These are phyloP conservation scores for Dufourea novaeangliae DNA, from an alignment of 1,140 invertebrate genomes.

Conservation along the genomic window DNA sequence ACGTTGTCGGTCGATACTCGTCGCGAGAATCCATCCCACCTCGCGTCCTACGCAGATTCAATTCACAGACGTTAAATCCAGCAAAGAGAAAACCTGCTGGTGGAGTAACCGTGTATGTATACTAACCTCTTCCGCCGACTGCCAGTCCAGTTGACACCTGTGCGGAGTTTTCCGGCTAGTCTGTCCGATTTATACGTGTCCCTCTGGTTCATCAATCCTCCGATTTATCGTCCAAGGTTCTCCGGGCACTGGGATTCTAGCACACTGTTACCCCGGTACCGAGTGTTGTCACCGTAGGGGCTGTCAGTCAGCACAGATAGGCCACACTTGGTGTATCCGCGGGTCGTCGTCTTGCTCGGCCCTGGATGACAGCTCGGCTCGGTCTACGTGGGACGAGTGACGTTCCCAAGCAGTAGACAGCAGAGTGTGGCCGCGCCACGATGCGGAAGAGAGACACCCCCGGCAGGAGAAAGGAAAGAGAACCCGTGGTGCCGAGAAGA, in stretches of 20 bases:
- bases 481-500: constrained; percentile 20
- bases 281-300: no score
- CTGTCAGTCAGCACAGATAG: no score
- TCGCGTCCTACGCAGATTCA: constrained; percentile 5
- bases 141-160: no score
- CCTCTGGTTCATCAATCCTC: no score
- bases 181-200: no score
- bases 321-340: constrained; percentile 23
- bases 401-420: no score
- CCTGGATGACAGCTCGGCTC: constrained; percentile 60
- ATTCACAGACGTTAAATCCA: neutral
- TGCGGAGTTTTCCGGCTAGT: no score
- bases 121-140: no score
- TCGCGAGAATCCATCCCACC: neutral
- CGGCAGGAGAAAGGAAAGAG: constrained; percentile 9
- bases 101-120: no score
- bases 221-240: no score
- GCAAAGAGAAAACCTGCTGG: neutral
- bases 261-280: neutral
- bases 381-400: constrained; percentile 64
- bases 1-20: constrained; percentile 56
- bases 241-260: neutral
- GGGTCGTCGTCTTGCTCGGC: constrained; percentile 4
- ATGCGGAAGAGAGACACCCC: constrained; percentile 20
- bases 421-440: constrained; percentile 20